Evolutionary conservation across 1,140 invertebrate species (phyloP).

Genomic region (Limonius californicus): DNA sequence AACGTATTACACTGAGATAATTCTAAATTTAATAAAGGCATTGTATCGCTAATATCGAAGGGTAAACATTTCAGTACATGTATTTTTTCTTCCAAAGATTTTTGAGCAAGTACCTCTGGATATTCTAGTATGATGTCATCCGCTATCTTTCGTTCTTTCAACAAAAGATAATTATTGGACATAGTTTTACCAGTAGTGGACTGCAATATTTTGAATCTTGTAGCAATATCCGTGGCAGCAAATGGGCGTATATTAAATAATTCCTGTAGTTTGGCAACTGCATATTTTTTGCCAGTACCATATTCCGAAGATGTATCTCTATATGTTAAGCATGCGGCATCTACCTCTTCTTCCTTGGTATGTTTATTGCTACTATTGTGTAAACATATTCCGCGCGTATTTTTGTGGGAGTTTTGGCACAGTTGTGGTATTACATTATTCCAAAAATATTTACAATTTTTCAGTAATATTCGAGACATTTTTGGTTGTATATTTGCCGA

Average conservation of each 20-base stretch:
- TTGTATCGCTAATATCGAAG: constrained; percentile 21
- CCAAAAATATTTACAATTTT: no score
- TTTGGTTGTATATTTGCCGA: no score
- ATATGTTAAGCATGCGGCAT: not conserved
- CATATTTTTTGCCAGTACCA: not conserved
- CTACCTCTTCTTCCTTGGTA: not conserved
- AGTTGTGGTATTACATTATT: no score
- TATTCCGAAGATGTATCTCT: not conserved
- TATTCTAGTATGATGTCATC: constrained; percentile 29
- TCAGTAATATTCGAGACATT: no score
- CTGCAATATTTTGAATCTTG: constrained; percentile 21
- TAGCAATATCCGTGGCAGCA: constrained; percentile 25
- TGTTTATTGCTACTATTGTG: no score
- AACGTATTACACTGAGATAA: constrained; percentile 19
- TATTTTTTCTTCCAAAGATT: constrained; percentile 27
- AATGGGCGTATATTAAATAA: constrained; percentile 19
- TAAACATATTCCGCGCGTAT: no score
- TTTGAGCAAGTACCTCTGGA: constrained; percentile 33
- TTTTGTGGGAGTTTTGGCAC: no score
- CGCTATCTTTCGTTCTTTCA: constrained; percentile 22
- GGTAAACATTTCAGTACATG: constrained; percentile 28
- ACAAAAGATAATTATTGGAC: constrained; percentile 30
- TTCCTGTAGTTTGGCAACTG: constrained; percentile 20
- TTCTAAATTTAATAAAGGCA: constrained; percentile 21
- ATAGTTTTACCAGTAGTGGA: constrained; percentile 19